A percentile compares a stretch with the other conserved stretches of the same genome.
These are phyloP conservation scores for Eupithecia exiguata DNA, from an alignment of 2,888 invertebrate genomes.

Conservation along the genomic window DNA sequence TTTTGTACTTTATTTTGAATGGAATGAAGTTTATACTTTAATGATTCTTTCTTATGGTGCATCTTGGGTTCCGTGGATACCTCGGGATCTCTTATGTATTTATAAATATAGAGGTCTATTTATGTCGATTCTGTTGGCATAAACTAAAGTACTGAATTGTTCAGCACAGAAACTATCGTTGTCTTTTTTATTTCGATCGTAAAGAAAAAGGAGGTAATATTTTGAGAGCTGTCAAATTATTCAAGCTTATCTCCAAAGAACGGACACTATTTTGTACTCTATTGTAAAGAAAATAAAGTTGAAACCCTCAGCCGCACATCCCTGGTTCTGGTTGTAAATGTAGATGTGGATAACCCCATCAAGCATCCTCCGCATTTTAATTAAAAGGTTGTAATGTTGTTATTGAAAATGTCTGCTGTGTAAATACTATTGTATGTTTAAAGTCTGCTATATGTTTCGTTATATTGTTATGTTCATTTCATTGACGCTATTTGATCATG, in stretches of 20 bases:
- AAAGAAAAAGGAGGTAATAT: not conserved
- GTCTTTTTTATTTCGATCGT: not conserved
- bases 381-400: constrained; percentile 25
- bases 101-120: not conserved
- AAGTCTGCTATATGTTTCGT: constrained; percentile 23
- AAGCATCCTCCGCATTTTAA: not conserved
- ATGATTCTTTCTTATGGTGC: not conserved
- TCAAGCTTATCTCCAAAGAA: not conserved
- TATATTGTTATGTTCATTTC: not conserved
- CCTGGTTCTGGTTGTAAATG: constrained; percentile 10
- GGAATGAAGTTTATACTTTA: not conserved
- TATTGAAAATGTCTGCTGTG: constrained; percentile 17
- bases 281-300: not conserved
- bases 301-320: constrained; percentile 2
- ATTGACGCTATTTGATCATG: constrained; percentile 8
- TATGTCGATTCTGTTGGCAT: not conserved
- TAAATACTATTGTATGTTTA: constrained; percentile 24
- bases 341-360: constrained; percentile 40
- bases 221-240: not conserved
- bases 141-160: not conserved
- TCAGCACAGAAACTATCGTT: not conserved
- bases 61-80: not conserved
- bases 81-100: not conserved
- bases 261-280: not conserved
- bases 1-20: not conserved